Conservation (phyloP, 2,888 invertebrate species). For the Drosophila antonietae region DNA sequence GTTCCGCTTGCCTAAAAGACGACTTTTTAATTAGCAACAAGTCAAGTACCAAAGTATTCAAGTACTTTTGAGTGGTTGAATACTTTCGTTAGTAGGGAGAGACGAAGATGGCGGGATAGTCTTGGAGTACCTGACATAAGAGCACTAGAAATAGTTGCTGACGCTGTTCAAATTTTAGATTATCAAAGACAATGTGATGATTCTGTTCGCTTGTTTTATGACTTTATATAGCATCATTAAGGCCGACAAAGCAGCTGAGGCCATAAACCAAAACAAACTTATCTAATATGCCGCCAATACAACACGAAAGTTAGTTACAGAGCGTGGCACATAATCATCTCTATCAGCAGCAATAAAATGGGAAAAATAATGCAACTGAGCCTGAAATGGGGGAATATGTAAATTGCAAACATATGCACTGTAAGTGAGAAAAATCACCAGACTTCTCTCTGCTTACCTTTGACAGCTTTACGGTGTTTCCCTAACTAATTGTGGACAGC, state of each 20-base stretch:
- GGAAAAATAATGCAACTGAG: background rate
- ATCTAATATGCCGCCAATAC: slow-evolving; percentile 3
- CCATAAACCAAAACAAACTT: slow-evolving; percentile 2
- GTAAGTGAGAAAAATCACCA: background rate
- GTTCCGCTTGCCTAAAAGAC: background rate
- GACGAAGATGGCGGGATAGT: background rate
- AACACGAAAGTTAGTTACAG: background rate
- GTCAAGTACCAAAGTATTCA: background rate
- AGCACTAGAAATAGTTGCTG: background rate
- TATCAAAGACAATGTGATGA: background rate
- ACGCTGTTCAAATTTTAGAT: background rate
- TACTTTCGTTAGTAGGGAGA: background rate
- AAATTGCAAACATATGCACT: background rate
- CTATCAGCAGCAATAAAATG: background rate
- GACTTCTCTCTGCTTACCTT: background rate
- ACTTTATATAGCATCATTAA: slow-evolving; percentile 10
- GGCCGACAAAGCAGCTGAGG: slow-evolving; percentile 1
- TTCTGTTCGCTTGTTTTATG: background rate
- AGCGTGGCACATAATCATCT: slow-evolving; percentile 1
- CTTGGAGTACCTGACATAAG: background rate
- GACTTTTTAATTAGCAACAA: slow-evolving; percentile 1
- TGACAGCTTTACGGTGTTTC: slow-evolving; percentile 1
- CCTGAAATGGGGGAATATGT: background rate
- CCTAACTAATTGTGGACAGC: background rate
- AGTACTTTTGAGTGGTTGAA: background rate